Evolutionary conservation across 2,797 vertebrate species (phyloP), one percentile per base, ranked within the genome.

Genomic region (Danio choprae): DNA sequence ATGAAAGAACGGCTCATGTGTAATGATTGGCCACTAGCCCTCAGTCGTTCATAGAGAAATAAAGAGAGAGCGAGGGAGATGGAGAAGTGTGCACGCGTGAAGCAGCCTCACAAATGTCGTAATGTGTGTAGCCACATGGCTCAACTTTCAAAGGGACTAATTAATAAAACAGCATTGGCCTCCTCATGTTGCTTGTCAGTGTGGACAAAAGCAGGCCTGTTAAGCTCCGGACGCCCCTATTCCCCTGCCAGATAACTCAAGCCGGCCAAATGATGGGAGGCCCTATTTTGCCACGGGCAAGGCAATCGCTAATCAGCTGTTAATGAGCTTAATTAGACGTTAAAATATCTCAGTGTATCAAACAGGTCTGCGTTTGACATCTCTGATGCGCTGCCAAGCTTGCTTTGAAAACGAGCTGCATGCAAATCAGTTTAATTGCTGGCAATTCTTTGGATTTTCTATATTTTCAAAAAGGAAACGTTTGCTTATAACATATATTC

Each of bases 271-370:
- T 87, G 84, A 85, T 65, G 65, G 64, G 79, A 83, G 82, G 84
- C 76, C 73, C 75, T 63, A 60, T 81, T 84, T 88, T 64, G 86
- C 86, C 84, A 72, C 70, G 88, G 93, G 93, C 93, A 87, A 90
- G 76, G 68, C 89, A 87, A 67, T 90, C 90, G 88, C 89, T 94
- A 94, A 95, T 94, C 92, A 94, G 92, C 90, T 86, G 90, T 91
- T 94, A 95, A 95, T 94, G 93, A 92, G 91, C 89, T 87, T 95
- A 95, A 95, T 94, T 94, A 92, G 90, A 93, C 89, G 90, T 93
- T 94, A 94, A 94, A 93, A 92, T 92, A 92, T 92, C 91, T 86
- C 88, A 83, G 87, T 87, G 90, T 91, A 90, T 90, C 88, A 92
- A 92, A 90, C 91, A 89, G 91, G 84, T 86, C 82, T 87, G 89